Evolutionary conservation across 2,888 invertebrate genomes (phyloP).

Genomic region (Sarcophaga rosellei): DNA sequence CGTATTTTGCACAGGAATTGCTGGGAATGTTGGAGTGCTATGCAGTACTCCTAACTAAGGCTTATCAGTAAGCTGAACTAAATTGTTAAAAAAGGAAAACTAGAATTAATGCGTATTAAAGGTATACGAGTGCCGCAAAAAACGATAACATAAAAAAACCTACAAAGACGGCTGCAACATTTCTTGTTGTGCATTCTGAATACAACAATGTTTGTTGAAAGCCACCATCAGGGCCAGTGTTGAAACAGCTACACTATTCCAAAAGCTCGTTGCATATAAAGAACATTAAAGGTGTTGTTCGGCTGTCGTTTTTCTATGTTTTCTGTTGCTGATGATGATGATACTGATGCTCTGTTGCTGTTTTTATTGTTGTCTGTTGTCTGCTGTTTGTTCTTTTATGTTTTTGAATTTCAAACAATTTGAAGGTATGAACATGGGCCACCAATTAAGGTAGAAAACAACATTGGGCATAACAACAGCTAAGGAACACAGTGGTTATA

Average conservation of each 20-base stretch:
- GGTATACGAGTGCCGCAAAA: conserved; percentile 1
- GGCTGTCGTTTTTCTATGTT: conserved; percentile 5
- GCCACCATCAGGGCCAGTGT: background rate
- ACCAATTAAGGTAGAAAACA: conserved; percentile 64
- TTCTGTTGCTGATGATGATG: background rate
- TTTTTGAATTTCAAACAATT: conserved; percentile 33
- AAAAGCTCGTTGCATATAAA: background rate
- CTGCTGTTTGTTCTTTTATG: background rate
- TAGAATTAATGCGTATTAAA: conserved; percentile 49
- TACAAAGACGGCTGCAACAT: background rate
- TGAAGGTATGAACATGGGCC: conserved; percentile 57
- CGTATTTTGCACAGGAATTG: conserved; percentile 35
- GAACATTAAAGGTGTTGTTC: conserved; percentile 45
- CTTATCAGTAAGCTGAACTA: conserved; percentile 45
- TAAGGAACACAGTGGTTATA: conserved; percentile 28
- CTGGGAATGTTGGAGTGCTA: conserved; percentile 33
- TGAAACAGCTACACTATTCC: conserved; percentile 7
- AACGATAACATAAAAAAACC: conserved; percentile 4
- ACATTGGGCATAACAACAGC: conserved; percentile 29
- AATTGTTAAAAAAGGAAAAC: conserved; percentile 15
- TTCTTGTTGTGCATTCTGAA: background rate
- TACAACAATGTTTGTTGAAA: conserved; percentile 41
- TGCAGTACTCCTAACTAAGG: conserved; percentile 10
- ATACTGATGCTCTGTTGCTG: background rate
- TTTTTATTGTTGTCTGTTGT: conserved; percentile 10